Conservation (phyloP, 2,797 vertebrate species). For the Hydrophis major region DNA sequence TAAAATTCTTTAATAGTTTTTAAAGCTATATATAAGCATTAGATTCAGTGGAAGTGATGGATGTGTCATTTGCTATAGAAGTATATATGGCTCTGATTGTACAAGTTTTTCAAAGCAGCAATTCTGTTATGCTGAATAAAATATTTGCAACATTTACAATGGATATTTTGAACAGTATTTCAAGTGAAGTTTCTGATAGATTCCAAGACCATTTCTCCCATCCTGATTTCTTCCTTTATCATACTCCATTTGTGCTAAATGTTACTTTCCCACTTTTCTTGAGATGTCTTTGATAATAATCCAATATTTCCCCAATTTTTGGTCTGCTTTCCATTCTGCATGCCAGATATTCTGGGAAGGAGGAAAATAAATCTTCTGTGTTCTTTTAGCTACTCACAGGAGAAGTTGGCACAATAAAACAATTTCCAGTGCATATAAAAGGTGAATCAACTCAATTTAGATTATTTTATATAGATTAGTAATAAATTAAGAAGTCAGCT, state of each 20-base stretch:
- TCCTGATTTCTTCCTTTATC: not conserved
- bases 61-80: not conserved
- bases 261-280: not conserved
- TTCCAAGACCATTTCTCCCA: not conserved
- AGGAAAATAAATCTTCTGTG: not conserved
- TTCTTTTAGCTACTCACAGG: not conserved
- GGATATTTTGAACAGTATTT: not conserved
- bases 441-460: not conserved
- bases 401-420: not conserved
- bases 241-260: not conserved
- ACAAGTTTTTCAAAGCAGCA: not conserved
- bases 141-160: not conserved
- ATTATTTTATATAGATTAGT: not conserved
- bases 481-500: not conserved
- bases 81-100: not conserved
- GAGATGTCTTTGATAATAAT: not conserved
- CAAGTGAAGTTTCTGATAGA: not conserved
- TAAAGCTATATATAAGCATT: not conserved
- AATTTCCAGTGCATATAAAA: not conserved
- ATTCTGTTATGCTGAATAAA: not conserved
- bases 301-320: not conserved
- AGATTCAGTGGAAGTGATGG: not conserved
- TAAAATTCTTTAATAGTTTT: not conserved
- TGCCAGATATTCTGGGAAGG: not conserved
- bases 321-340: not conserved